phyloP scores from a whole-genome alignment of 2,797 vertebrate species.

The Leucoraja ocellata region DNA sequence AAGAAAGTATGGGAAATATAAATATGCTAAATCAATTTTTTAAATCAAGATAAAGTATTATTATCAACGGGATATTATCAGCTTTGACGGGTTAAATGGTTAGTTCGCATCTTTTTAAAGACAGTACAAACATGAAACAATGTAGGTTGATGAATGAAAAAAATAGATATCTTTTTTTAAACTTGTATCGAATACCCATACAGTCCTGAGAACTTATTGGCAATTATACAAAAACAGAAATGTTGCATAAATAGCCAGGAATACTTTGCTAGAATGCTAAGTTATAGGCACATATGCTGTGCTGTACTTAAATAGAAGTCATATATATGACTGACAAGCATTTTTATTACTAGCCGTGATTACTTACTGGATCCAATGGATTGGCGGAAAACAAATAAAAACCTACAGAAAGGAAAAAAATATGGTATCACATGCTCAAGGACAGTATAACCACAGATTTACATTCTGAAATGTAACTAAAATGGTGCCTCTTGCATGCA shows the following conservation, averaged over 20 bases:
- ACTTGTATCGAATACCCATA: background rate
- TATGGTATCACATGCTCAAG: background rate
- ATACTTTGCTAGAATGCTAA: background rate
- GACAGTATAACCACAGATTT: background rate
- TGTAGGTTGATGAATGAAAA: background rate
- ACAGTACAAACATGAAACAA: background rate
- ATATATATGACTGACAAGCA: background rate
- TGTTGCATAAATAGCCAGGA: background rate
- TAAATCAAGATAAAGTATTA: background rate
- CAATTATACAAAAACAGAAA: background rate
- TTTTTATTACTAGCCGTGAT: background rate
- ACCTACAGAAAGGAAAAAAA: constrained; percentile 56
- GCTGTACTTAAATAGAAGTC: background rate
- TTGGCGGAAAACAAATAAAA: constrained; percentile 95
- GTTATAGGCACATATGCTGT: background rate
- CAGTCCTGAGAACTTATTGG: background rate
- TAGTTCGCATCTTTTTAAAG: background rate
- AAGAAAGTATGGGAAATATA: too few species aligned
- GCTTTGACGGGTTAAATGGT: background rate
- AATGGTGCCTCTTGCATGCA: background rate
- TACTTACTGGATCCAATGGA: constrained; percentile 77
- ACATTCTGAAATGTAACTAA: background rate
- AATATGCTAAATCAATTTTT: background rate
- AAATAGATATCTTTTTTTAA: background rate
- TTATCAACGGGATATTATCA: background rate